Evolutionary conservation across 2,113 vertebrate species (phyloP), one percentile per base, ranked within the genome.

Genomic region (Octodon degus): DNA sequence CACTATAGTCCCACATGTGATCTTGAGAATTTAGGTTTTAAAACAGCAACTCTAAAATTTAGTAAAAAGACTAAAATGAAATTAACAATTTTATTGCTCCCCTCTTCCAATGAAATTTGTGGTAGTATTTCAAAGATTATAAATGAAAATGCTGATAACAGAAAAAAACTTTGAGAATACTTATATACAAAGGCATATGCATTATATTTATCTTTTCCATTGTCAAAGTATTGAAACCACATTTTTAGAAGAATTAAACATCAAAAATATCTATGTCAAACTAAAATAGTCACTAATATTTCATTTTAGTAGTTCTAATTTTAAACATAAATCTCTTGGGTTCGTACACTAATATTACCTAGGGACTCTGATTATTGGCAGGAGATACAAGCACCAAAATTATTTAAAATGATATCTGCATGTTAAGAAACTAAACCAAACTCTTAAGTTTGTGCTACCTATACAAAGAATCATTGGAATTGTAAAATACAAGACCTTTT

Each of bases 111-210:
- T 63, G 37, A 27, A 95, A 84, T 85, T 96, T 93, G 22, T 90
- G 63, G 43, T 60, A 82, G 43, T 82, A 90, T 90, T 95, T 97
- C 87, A 96, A 94, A 95, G n/a, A 76, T 55, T 92, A 72, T 88
- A 77, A 97, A 90, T 90, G 25, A 91, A 95, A 97, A 81, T 60
- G 32, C 68, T 88, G 30, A 47, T 72, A 96, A 94, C 43, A 82
- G 72, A 37, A 37, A 83, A 94, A 96, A 74, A 72, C 80, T 96
- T 93, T 81, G 77, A 90, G 55, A 89, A 82, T 86, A 93, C 20
- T 94, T 95, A 86, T 12, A 62, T 88, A 67, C 30, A 17, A 96
- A 88, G 47, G 19, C 1, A 82, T 65, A 27, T 85, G 32, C 55
- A 63, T 91, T 92, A 74, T 92, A 53, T 96, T 79, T 94, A 92